phyloP scores from a whole-genome alignment of 2,888 invertebrate genomes.

The Chrysolina americana region DNA sequence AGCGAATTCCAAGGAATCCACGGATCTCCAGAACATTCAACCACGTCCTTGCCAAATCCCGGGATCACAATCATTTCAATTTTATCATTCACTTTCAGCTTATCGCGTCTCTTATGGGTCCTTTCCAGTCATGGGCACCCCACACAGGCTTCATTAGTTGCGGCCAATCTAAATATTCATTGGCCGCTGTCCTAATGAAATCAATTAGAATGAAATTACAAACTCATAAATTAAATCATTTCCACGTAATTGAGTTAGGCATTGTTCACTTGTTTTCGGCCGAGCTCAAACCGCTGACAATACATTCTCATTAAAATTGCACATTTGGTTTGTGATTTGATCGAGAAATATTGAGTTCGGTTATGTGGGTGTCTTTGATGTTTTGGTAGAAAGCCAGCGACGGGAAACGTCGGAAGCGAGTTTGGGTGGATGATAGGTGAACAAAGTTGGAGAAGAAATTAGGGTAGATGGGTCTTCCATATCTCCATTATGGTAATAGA shows the following conservation, averaged over 20 bases:
- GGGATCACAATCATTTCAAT: no score
- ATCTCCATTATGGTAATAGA: no score
- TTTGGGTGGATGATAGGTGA: no score
- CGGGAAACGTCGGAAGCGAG: no score
- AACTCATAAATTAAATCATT: conserved; percentile 37
- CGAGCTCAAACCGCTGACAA: conserved; percentile 19
- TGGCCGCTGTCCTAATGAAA: conserved; percentile 28
- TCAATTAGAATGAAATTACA: conserved; percentile 26
- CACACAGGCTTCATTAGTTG: conserved; percentile 2
- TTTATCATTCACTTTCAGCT: no score
- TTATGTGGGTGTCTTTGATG: not conserved
- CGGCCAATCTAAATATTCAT: conserved; percentile 30
- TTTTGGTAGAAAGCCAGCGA: no score
- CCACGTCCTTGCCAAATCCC: no score
- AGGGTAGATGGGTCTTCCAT: no score
- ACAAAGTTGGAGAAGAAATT: no score
- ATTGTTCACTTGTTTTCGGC: conserved; percentile 34
- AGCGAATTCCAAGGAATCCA: no score
- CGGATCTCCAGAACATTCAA: no score
- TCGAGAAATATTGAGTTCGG: not conserved
- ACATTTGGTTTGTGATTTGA: conserved; percentile 16
- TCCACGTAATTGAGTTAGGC: conserved; percentile 31
- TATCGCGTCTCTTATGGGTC: no score
- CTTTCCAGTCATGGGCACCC: not conserved
- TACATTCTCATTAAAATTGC: conserved; percentile 36